Evolutionary conservation across 2,797 vertebrate genomes (phyloP).

Genomic region (Pyrocephalus nanus): DNA sequence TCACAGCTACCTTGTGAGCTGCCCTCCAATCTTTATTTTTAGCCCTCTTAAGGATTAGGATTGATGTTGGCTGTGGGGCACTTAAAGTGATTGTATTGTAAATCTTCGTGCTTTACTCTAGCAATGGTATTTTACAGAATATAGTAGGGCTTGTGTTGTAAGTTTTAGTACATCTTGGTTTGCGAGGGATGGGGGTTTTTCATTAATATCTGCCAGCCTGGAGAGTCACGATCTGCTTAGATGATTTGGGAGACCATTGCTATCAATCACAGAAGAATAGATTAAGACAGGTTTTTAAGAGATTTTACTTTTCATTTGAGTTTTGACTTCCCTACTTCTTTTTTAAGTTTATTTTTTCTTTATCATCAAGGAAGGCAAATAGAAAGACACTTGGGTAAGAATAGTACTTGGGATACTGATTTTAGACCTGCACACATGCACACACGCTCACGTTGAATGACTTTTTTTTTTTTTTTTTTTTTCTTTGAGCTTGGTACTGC

Average conservation of each 20-base stretch:
- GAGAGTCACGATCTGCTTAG: slow-evolving; percentile 45
- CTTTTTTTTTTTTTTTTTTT: slow-evolving; percentile 54
- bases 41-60: slow-evolving; percentile 99
- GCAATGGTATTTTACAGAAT: slow-evolving; percentile 67
- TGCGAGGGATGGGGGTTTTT: slow-evolving; percentile 50
- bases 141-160: slow-evolving; percentile 53
- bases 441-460: slow-evolving; percentile 55
- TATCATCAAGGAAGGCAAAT: slow-evolving; percentile 45
- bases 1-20: slow-evolving; percentile 93
- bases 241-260: slow-evolving; percentile 50
- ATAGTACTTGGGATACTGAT: slow-evolving; percentile 15
- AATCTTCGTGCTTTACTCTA: slow-evolving; percentile 84
- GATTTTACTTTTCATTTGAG: slow-evolving; percentile 43
- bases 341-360: slow-evolving; percentile 15
- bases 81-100: slow-evolving; percentile 99
- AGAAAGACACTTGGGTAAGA: slow-evolving; percentile 58
- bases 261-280: slow-evolving; percentile 65
- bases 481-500: slow-evolving; percentile 56
- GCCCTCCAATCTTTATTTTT: slow-evolving; percentile 99
- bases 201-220: slow-evolving; percentile 10
- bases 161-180: slow-evolving; percentile 65
- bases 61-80: slow-evolving; percentile 99
- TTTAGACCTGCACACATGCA: slow-evolving; percentile 35
- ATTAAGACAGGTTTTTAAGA: slow-evolving; percentile 46
- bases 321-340: slow-evolving; percentile 57